Base-by-base conservation (phyloP, 2,797 vertebrate genomes). In the Picus viridis region DNA sequence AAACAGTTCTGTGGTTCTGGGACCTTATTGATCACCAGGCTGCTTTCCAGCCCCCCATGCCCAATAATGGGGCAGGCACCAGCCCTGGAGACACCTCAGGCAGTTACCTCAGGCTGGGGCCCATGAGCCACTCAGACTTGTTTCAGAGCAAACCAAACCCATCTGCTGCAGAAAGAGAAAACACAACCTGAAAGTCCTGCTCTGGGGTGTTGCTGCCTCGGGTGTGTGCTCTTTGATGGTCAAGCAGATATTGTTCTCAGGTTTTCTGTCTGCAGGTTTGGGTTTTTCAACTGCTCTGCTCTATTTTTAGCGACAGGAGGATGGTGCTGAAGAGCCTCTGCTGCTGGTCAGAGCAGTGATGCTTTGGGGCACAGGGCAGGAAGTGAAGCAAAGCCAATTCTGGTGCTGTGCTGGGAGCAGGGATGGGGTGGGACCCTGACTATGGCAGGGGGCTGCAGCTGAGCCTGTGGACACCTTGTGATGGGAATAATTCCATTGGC, bases 201-300 rank as follows among this genome's bases (percentile, higher is more conserved):
- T 82, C 20, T 53, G 54, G 30, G 86, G 71, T 49, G 45, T 45
- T 75, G 62, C 77, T 29, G 30, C 57, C 92, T 94, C 0, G 0
- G 65, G 67, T 68, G 30, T 71, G 75, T 86, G 22, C 59, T 79
- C 64, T 96, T 95, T 92, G 91, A 85, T 91, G 93, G 92, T 80
- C 95, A 94, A 90, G 82, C 62, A 79, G 96, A 68, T 47, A 90
- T 41, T 74, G 89, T 81, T 78, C 53, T 92, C 39, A 29, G 27
- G 9, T 56, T 56, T 56, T 56, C 6, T 56, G 27, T 19, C 32
- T 5, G 59, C 15, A 15, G 19, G 9, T 43, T 62, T 54, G 67
- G 83, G 51, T 76, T 62, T 78, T 86, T n/a, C 26, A 81, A 91
- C 91, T 0, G 49, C 51, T 85, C 47, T 1, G 2, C 7, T 92